A percentile compares a stretch with the other conserved stretches of the same genome.
phyloP scores from a whole-genome alignment of 37 sponge, comb jelly and placozoan genomes.

The Hexactinellida sp. region DNA sequence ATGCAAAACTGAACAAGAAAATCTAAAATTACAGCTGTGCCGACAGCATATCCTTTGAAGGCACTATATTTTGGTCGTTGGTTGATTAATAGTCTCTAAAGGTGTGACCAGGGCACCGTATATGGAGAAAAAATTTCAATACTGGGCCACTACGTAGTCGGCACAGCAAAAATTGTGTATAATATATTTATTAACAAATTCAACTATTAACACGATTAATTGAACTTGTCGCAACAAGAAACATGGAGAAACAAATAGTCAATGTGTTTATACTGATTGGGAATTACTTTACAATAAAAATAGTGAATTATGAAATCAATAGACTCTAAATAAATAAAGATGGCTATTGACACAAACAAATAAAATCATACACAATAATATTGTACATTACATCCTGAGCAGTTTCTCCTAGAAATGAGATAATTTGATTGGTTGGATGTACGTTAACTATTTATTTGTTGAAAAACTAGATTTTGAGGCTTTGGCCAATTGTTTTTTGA shows the following conservation, averaged over 20 bases:
- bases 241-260: not conserved
- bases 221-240: not conserved
- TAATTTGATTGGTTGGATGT: not conserved
- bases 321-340: not conserved
- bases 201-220: no score
- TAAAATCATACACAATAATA: not conserved
- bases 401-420: not conserved
- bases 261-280: not conserved
- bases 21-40: no score
- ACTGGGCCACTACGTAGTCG: no score
- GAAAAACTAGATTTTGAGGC: not conserved
- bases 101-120: no score
- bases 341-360: not conserved
- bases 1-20: no score
- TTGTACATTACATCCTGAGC: not conserved
- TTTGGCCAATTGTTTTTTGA: constrained; percentile 32
- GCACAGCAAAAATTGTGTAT: no score
- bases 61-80: no score
- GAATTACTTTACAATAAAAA: not conserved
- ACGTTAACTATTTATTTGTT: not conserved
- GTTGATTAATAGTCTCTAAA: no score
- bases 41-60: no score
- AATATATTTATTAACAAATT: no score
- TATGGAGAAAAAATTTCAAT: no score
- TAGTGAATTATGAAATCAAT: not conserved